These are phyloP conservation scores for Mugil cephalus DNA, from an alignment of 2,113 vertebrate species.

Conservation along the genomic window DNA sequence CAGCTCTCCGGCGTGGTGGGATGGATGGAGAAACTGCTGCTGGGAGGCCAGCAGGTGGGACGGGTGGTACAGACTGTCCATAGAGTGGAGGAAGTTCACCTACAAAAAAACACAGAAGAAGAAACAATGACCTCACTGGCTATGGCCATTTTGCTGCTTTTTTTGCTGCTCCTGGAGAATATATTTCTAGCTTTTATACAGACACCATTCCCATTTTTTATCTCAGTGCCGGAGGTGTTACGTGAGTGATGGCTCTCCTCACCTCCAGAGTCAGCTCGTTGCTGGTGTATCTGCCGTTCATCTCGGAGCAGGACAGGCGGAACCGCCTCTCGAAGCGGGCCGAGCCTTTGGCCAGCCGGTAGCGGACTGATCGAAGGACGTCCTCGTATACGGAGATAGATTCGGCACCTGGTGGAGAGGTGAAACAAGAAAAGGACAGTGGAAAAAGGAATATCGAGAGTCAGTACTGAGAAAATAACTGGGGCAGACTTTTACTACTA, in stretches of 20 bases:
- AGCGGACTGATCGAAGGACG: slow-evolving; percentile 91
- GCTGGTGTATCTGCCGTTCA: slow-evolving; percentile 98
- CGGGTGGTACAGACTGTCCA: slow-evolving; percentile 91
- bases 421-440: background rate
- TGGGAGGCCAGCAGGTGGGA: slow-evolving; percentile 94
- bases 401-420: slow-evolving; percentile 88
- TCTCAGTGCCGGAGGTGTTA: background rate
- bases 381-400: slow-evolving; percentile 97
- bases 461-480: slow-evolving; percentile 22
- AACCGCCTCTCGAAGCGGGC: slow-evolving; percentile 95
- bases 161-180: too few species aligned
- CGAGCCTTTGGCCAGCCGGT: slow-evolving; percentile 89
- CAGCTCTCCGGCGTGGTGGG: slow-evolving; percentile 91
- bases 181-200: background rate
- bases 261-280: slow-evolving; percentile 97
- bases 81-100: slow-evolving; percentile 94
- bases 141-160: too few species aligned
- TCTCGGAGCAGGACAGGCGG: slow-evolving; percentile 96
- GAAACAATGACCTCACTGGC: background rate
- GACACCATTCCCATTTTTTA: too few species aligned
- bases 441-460: slow-evolving; percentile 18
- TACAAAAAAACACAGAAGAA: slow-evolving; percentile 61
- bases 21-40: slow-evolving; percentile 95
- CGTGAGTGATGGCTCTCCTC: slow-evolving; percentile 37
- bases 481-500: slow-evolving; percentile 10